Conservation (phyloP, 2,888 invertebrate species). For the Perdita meconis region DNA sequence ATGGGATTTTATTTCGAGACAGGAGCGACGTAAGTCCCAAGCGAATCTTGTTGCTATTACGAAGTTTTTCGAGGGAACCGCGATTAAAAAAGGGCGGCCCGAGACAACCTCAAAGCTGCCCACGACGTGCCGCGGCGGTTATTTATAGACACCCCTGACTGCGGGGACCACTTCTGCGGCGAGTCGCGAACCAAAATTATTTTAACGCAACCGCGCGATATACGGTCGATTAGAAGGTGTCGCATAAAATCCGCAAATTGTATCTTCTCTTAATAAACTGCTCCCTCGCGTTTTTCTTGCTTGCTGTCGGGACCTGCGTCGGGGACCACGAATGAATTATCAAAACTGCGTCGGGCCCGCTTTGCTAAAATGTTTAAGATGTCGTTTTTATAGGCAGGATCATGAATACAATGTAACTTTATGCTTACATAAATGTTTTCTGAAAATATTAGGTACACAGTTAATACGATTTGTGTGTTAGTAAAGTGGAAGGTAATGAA, state of each 20-base stretch:
- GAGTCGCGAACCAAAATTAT: constrained; percentile 1
- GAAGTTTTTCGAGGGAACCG: not conserved
- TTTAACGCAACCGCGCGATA: constrained; percentile 2
- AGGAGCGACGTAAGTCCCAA: not conserved
- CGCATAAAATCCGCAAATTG: constrained; percentile 3
- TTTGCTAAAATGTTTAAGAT: not conserved
- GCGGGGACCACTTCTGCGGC: not conserved
- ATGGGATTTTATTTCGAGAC: constrained; percentile 25
- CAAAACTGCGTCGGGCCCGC: not conserved
- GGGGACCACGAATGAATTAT: not conserved
- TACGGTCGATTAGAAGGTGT: constrained; percentile 6
- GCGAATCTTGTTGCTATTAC: constrained; percentile 10
- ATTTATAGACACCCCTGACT: constrained; percentile 10
- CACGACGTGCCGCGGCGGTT: constrained; percentile 1
- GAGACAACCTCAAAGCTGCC: not conserved
- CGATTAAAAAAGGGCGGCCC: constrained; percentile 13
- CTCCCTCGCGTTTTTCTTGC: not conserved
- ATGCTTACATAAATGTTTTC: too few relatives aligned
- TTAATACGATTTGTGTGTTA: too few relatives aligned
- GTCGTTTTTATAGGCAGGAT: not conserved
- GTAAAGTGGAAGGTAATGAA: too few relatives aligned
- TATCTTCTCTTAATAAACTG: not conserved
- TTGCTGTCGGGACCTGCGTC: not conserved
- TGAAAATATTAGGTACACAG: too few relatives aligned
- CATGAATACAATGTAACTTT: too few relatives aligned